Evolutionary conservation across 1,140 invertebrate genomes (phyloP), one percentile per base, ranked within the genome.

Genomic region (Pemphigus obesinymphae): DNA sequence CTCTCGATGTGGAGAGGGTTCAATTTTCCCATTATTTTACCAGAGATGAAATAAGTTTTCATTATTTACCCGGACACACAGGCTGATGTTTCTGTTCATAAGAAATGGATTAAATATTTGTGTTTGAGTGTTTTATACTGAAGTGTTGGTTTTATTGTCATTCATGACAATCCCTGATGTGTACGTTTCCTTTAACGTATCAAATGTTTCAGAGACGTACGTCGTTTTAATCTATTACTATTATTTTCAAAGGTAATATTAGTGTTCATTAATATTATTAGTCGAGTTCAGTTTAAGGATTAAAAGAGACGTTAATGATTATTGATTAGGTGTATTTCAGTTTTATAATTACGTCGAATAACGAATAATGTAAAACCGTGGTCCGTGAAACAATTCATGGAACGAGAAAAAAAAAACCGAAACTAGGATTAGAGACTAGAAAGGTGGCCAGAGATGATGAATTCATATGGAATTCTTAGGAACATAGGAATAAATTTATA

Each of bases 11-110:
- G 37, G n/a, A 68, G n/a, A 68, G n/a, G 34, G 34, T 68, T 68
- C 66, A 68, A 68, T 68, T 68, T 68, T 43, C 23, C n/a, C 66
- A 43, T 43, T 68, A 40, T 68, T 68, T 68, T 68, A 68, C 66
- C 20, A 37, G 20, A 37, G n/a, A 66, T n/a, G n/a, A n/a, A 66
- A 20, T 3, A 66, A 66, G 17, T 68, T 68, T 68, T 37, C 63
- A 68, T 68, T 37, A 68, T 37, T 68, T 68, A 20, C 34, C 34
- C n/a, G 34, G 66, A 68, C 37, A 66, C n/a, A 66, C 34, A 34
- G 37, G 63, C 37, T n/a, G n/a, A 66, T 66, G 34, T 37, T 20
- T 66, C 34, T 66, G 31, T 66, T 66, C 10, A 66, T n/a, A 66
- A 66, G 10, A 66, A 66, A n/a, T 23, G 31, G 10, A 66, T 34